phyloP scores from a whole-genome alignment of 2,113 vertebrate species.

The Vidua chalybeata region DNA sequence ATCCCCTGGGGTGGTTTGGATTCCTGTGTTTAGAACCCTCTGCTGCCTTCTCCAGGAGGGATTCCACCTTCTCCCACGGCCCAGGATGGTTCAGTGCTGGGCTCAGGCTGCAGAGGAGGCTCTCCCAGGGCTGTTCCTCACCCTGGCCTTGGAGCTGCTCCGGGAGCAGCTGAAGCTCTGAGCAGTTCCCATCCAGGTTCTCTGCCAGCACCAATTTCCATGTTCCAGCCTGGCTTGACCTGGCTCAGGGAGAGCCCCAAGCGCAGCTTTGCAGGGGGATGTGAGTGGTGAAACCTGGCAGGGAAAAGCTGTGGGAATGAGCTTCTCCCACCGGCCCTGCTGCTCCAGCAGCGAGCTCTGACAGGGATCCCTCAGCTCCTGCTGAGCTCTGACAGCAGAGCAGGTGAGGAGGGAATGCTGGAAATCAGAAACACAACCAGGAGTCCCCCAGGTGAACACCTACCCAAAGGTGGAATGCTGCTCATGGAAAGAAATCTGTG shows the following conservation, averaged over 20 bases:
- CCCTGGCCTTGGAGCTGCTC: not conserved
- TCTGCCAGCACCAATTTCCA: not conserved
- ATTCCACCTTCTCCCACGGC: not conserved
- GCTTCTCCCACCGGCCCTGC: not conserved
- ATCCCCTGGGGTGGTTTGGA: not conserved
- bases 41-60: not conserved
- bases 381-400: not conserved
- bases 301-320: not conserved
- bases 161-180: not conserved
- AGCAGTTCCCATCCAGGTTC: not conserved
- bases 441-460: not conserved
- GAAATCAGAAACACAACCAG: not conserved
- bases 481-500: not conserved
- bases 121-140: not conserved
- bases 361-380: not conserved
- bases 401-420: accelerated
- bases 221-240: not conserved
- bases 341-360: not conserved
- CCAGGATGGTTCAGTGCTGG: not conserved
- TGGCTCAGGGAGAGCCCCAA: not conserved
- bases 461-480: not conserved
- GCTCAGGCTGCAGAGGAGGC: not conserved
- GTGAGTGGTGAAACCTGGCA: not conserved
- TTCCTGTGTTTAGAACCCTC: not conserved
- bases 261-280: not conserved